Percentiles rank a stretch among this genome's conserved stretches.
phyloP scores from a whole-genome alignment of 2,113 vertebrate species.

The Polypterus senegalus region DNA sequence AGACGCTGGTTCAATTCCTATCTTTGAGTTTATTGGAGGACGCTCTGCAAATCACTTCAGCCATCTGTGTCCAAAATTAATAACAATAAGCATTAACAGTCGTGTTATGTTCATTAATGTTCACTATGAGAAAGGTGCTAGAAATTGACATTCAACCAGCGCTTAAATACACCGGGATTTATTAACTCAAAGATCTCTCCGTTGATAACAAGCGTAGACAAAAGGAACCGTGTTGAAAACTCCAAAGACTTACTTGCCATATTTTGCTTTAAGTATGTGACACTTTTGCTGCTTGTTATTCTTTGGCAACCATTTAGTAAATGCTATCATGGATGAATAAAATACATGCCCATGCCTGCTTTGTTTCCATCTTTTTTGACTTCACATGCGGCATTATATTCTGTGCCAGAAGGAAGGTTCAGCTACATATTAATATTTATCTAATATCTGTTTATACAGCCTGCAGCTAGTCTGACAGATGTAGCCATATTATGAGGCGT shows the following conservation, averaged over 20 bases:
- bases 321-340: conserved; percentile 2
- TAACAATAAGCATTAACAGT: no score
- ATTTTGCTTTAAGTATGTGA: conserved; percentile 7
- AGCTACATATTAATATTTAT: conserved; percentile 39
- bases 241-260: conserved; percentile 6
- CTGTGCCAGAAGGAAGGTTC: conserved; percentile 17
- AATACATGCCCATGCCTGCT: conserved; percentile 11
- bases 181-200: conserved; percentile 13
- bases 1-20: no score
- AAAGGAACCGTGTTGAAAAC: background rate
- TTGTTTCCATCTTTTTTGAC: conserved; percentile 8
- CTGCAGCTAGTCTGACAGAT: conserved; percentile 47
- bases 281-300: conserved; percentile 3
- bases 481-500: conserved; percentile 36
- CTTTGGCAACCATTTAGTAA: conserved; percentile 2
- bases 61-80: no score
- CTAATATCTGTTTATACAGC: conserved; percentile 36
- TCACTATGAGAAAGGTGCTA: no score
- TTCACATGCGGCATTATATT: conserved; percentile 26
- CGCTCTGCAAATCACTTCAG: no score
- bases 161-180: conserved; percentile 13
- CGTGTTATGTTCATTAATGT: no score
- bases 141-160: conserved; percentile 14
- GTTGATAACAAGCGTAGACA: conserved; percentile 14
- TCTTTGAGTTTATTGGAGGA: no score